Evolutionary conservation across 2,113 vertebrate species (phyloP).

Genomic region (Phylloscopus whistleri): DNA sequence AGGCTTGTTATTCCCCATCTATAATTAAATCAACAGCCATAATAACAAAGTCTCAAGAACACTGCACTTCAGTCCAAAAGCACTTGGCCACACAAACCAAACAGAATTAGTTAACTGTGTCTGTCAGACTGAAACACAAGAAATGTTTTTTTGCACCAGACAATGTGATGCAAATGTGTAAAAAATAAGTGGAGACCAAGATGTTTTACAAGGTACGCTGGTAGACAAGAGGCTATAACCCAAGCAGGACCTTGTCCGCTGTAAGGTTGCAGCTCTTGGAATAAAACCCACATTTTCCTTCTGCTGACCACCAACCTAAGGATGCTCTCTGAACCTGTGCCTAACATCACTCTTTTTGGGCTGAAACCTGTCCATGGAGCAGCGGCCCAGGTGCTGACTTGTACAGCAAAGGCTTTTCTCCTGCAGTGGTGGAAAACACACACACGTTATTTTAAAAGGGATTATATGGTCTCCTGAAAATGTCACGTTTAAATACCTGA

Average conservation of each 20-base stretch:
- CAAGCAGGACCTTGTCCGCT: not conserved
- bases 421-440: not conserved
- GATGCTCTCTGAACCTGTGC: not conserved
- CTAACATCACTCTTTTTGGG: not conserved
- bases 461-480: not conserved
- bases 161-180: not conserved
- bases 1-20: not conserved
- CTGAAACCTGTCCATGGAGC: not conserved
- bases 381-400: not conserved
- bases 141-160: not conserved
- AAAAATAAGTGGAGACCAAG: not conserved
- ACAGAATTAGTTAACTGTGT: not conserved
- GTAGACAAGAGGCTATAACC: not conserved
- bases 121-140: not conserved
- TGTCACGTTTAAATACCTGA: not conserved
- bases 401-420: not conserved
- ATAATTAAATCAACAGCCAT: not conserved
- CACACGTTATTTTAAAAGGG: not conserved
- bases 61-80: not conserved
- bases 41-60: not conserved
- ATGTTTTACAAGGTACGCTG: accelerated
- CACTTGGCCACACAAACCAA: not conserved
- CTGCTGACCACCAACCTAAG: not conserved
- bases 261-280: not conserved
- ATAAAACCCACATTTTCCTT: not conserved